A percentile compares a stretch with the other conserved stretches of the same genome.
Evolutionary conservation across 2,888 invertebrate species (phyloP).

Genomic region (Hybos culiciformis): DNA sequence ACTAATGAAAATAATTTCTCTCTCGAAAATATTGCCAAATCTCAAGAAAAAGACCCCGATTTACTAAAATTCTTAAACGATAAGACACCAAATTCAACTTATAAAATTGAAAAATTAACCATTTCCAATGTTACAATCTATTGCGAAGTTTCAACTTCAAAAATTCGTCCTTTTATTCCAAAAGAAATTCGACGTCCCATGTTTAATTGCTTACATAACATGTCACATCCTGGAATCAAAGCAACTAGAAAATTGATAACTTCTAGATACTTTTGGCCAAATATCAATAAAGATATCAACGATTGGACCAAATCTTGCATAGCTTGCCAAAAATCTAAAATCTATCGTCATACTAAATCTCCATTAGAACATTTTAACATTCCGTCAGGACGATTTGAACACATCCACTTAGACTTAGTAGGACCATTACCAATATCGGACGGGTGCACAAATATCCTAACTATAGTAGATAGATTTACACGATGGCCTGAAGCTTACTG

Average conservation of each 20-base stretch:
- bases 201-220: neutral
- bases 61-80: too few species aligned
- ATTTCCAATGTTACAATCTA: too few species aligned
- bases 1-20: too few species aligned
- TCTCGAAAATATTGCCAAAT: too few species aligned
- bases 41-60: too few species aligned
- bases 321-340: neutral
- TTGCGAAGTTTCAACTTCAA: neutral
- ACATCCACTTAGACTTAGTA: neutral
- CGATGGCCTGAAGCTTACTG: constrained; percentile 4
- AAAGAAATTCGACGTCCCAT: neutral
- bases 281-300: neutral
- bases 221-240: neutral
- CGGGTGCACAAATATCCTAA: neutral
- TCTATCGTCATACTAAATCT: neutral
- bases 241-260: neutral
- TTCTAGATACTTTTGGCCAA: neutral
- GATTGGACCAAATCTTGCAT: neutral
- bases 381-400: too few species aligned
- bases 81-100: too few species aligned
- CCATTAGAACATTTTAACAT: too few species aligned
- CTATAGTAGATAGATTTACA: neutral
- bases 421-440: neutral
- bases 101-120: too few species aligned
- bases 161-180: neutral